A percentile compares a stretch with the other conserved stretches of the same genome.
Conservation (phyloP, 2,113 vertebrate genomes). For the Phalacrocorax aristotelis region DNA sequence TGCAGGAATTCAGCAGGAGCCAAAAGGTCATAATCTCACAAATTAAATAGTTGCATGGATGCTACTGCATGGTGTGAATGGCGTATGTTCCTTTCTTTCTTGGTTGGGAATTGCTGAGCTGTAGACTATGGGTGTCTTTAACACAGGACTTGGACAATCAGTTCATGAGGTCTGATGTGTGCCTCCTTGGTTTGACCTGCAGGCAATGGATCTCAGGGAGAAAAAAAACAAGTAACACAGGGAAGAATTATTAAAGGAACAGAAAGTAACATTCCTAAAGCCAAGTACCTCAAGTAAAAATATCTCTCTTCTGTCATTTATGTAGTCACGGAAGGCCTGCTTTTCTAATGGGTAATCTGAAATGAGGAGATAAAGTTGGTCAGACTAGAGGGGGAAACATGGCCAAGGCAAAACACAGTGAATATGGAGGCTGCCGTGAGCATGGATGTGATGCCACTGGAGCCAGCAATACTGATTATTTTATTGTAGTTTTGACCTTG, state of each 20-base stretch:
- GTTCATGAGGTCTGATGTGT: neutral
- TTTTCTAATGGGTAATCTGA: constrained; percentile 77
- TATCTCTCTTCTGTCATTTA: constrained; percentile 81
- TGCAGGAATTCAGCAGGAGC: neutral
- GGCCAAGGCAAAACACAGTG: neutral
- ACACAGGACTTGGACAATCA: neutral
- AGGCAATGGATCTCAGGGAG: neutral
- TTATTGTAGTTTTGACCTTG: neutral
- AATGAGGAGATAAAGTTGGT: neutral
- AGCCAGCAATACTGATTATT: neutral
- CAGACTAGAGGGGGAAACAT: neutral
- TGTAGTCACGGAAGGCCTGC: constrained; percentile 74
- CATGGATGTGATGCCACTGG: rapidly evolving
- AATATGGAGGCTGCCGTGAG: neutral
- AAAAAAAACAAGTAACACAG: neutral
- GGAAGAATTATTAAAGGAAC: neutral
- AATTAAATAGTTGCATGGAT: neutral
- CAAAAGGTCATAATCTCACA: neutral
- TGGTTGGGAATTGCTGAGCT: neutral
- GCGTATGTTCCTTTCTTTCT: neutral
- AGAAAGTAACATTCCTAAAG: neutral
- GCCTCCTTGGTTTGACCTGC: neutral
- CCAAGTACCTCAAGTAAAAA: constrained; percentile 86
- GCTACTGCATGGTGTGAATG: neutral
- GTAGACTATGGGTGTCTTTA: neutral